These are phyloP conservation scores for Proctacanthus coquilletti DNA, from an alignment of 1,140 invertebrate species.

Conservation along the genomic window DNA sequence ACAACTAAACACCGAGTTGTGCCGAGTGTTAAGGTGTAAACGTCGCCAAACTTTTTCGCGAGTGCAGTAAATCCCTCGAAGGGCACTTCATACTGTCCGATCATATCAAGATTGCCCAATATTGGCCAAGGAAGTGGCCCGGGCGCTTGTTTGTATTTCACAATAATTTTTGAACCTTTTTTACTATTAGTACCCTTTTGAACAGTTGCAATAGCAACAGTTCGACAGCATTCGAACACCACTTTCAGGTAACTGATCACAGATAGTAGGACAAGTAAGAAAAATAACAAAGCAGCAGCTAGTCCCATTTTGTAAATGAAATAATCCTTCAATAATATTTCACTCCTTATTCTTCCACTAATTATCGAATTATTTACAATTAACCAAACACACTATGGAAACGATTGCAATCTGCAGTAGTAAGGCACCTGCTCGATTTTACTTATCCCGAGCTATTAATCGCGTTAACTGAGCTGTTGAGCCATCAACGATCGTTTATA, in stretches of 20 bases:
- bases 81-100: slow-evolving; percentile 44
- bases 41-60: slow-evolving; percentile 49
- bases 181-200: not conserved
- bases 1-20: slow-evolving; percentile 50
- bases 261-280: not conserved
- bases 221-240: slow-evolving; percentile 2
- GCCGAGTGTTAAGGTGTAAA: slow-evolving; percentile 53
- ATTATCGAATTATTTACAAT: too few relatives aligned
- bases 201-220: not conserved
- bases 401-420: too few relatives aligned
- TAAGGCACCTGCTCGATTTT: too few relatives aligned
- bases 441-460: too few relatives aligned
- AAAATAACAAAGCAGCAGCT: not conserved
- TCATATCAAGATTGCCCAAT: slow-evolving; percentile 49
- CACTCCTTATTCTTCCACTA: too few relatives aligned
- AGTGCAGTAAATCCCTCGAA: slow-evolving; percentile 53
- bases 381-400: too few relatives aligned
- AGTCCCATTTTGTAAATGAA: not conserved
- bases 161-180: not conserved
- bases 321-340: too few relatives aligned
- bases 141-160: slow-evolving; percentile 20
- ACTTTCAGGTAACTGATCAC: slow-evolving; percentile 2
- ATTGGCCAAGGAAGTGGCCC: slow-evolving; percentile 46
- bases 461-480: too few relatives aligned
- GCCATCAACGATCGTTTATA: too few relatives aligned